A percentile compares a stretch with the other conserved stretches of the same genome.
Evolutionary conservation across 1,140 invertebrate genomes (phyloP).

Genomic region (Acyrthosiphon pisum): DNA sequence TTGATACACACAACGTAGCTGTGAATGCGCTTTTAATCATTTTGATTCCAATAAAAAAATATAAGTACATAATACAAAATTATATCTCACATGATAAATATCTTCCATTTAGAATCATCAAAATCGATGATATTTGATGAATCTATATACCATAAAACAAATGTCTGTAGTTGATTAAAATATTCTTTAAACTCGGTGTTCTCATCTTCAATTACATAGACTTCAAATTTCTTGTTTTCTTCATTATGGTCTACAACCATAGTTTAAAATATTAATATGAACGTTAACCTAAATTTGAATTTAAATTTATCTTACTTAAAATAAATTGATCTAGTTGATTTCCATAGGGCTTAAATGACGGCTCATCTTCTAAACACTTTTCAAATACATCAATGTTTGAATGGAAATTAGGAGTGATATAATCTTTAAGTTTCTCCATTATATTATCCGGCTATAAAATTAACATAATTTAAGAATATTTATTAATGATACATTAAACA

Average conservation of each 20-base stretch:
- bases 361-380: constrained; percentile 72
- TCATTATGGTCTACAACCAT: background rate
- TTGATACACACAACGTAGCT: too few species aligned
- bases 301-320: constrained; percentile 1
- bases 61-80: background rate
- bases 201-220: constrained; percentile 36
- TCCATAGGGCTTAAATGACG: constrained; percentile 76
- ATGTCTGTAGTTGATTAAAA: constrained; percentile 81
- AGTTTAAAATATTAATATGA: background rate
- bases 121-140: constrained; percentile 90
- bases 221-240: constrained; percentile 28
- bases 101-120: constrained; percentile 91
- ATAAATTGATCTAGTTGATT: constrained; percentile 71
- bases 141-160: constrained; percentile 95
- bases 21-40: background rate
- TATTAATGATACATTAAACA: background rate
- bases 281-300: background rate
- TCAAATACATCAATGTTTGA: constrained; percentile 77
- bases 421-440: constrained; percentile 71
- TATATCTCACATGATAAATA: constrained; percentile 83
- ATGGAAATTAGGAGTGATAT: constrained; percentile 68
- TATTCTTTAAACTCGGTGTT: constrained; percentile 31
- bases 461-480: background rate
- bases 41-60: background rate
- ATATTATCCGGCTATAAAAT: constrained; percentile 79